A percentile compares a stretch with the other conserved stretches of the same genome.
Evolutionary conservation across 2,888 invertebrate species (phyloP).

Genomic region (Uropetala carovei): DNA sequence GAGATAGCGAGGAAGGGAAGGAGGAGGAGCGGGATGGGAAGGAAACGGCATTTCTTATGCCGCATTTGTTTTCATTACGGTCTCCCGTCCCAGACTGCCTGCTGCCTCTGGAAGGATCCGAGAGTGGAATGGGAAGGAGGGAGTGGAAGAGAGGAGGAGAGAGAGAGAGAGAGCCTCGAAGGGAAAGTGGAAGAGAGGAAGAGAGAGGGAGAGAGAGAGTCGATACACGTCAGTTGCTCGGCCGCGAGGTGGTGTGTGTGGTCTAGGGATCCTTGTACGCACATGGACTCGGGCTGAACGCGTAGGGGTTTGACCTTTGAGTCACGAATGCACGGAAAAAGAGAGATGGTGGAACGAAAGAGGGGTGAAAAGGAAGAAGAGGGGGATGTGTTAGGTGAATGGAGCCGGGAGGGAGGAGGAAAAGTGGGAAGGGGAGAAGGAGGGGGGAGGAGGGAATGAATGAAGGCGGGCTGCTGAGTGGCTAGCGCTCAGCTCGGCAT

Average conservation of each 20-base stretch:
- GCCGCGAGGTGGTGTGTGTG: background rate
- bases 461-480: background rate
- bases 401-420: too few species aligned
- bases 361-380: too few species aligned
- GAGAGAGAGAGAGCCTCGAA: background rate
- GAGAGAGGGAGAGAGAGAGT: background rate
- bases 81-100: conserved; percentile 65
- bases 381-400: too few species aligned
- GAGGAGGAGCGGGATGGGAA: background rate
- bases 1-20: background rate
- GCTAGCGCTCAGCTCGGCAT: too few species aligned
- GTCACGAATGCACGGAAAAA: too few species aligned
- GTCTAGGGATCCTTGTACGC: background rate
- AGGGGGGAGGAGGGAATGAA: background rate
- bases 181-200: conserved; percentile 14
- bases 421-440: background rate
- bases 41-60: conserved; percentile 65
- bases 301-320: too few species aligned
- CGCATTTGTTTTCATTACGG: conserved; percentile 65
- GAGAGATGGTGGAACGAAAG: too few species aligned
- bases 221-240: conserved; percentile 12
- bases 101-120: conserved; percentile 52
- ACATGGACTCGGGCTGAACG: background rate
- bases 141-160: background rate
- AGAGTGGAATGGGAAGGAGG: background rate